A percentile compares a stretch with the other conserved stretches of the same genome.
Conservation (phyloP, 2,888 invertebrate genomes). For the Microctonus hyperodae region DNA sequence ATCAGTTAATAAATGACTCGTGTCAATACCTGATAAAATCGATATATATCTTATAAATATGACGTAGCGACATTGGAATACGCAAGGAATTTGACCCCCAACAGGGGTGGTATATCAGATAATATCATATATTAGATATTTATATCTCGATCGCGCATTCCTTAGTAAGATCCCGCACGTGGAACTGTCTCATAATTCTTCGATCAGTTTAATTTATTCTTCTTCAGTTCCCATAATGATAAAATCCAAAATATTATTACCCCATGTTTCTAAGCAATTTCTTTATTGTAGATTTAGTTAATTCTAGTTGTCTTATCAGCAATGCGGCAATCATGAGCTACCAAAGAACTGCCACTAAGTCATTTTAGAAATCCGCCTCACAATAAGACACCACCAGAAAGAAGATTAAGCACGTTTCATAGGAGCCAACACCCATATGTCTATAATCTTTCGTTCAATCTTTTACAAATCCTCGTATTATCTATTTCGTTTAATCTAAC, state of each 20-base stretch:
- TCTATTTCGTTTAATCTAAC: background rate
- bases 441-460: slow-evolving; percentile 39
- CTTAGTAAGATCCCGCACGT: slow-evolving; percentile 28
- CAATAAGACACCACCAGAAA: slow-evolving; percentile 38
- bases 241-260: background rate
- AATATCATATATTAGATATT: slow-evolving; percentile 42
- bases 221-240: background rate
- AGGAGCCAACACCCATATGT: slow-evolving; percentile 38
- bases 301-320: slow-evolving; percentile 16
- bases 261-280: too few species aligned
- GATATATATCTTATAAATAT: slow-evolving; percentile 26
- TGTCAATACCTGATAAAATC: slow-evolving; percentile 42
- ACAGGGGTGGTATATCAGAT: slow-evolving; percentile 44
- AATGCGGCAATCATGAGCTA: slow-evolving; percentile 16
- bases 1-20: slow-evolving; percentile 41
- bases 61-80: slow-evolving; percentile 41
- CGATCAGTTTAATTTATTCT: background rate
- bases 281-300: too few species aligned
- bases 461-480: slow-evolving; percentile 25
- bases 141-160: slow-evolving; percentile 42
- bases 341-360: slow-evolving; percentile 40
- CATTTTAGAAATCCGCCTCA: slow-evolving; percentile 36
- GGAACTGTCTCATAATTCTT: background rate
- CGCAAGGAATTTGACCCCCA: slow-evolving; percentile 52
- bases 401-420: slow-evolving; percentile 47